phyloP scores from a whole-genome alignment of 2,797 vertebrate species.

The Masticophis lateralis region DNA sequence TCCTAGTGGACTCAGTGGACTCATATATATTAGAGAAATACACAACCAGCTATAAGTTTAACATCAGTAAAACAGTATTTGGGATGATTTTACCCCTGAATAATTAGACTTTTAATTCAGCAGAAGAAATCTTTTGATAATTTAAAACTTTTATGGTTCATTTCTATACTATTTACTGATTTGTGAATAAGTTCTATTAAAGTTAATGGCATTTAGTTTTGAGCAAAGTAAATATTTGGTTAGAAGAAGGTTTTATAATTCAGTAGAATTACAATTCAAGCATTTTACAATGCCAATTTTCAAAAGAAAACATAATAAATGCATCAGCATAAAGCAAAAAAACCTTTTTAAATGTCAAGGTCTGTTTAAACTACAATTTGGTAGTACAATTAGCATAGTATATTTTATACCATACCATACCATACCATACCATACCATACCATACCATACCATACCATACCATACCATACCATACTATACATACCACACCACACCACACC shows the following conservation, averaged over 20 bases:
- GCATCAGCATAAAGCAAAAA: background rate
- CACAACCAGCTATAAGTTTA: background rate
- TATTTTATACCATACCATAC: background rate
- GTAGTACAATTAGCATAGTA: background rate
- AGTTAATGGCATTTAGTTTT: background rate
- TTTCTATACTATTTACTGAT: background rate
- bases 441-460: too few species aligned
- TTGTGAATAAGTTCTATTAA: background rate
- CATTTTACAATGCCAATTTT: background rate
- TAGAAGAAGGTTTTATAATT: background rate
- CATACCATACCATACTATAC: too few species aligned
- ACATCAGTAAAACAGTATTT: background rate
- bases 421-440: too few species aligned
- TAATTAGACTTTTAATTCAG: background rate
- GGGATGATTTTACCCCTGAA: background rate
- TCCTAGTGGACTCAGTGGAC: too few species aligned
- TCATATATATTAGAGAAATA: conserved; percentile 24
- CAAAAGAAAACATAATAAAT: background rate
- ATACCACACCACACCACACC: too few species aligned
- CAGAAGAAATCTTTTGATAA: background rate
- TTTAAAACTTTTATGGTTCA: background rate
- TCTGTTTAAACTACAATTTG: background rate
- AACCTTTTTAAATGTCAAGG: background rate
- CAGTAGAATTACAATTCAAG: background rate
- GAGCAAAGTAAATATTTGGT: background rate